Base-by-base conservation (phyloP, 2,113 vertebrate genomes). In the Crocuta crocuta region DNA sequence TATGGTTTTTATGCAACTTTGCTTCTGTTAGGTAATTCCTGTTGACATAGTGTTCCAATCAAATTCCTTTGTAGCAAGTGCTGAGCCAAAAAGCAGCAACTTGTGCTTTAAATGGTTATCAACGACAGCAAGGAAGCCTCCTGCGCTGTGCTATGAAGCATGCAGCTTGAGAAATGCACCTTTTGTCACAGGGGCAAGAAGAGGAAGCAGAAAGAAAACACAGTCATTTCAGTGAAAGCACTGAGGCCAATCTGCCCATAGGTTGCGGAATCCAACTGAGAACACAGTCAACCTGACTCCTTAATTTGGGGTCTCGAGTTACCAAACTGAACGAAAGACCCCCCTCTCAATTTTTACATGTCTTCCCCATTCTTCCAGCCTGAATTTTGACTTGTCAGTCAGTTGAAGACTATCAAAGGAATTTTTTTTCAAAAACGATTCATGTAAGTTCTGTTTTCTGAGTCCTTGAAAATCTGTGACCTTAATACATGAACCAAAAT, bases 1-100 rank as follows among this genome's bases (percentile, higher is more conserved):
- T 95, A 35, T 92, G 93, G 26, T 50, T 95, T 96, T 95, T 88
- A 45, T 87, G 93, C 74, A 97, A 97, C 81, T 76, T 76, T 43
- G 23, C 45, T 95, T 86, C 74, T 84, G 45, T 97, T 98, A 23
- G 10, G 58, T 76, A 95, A 98, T 78, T 81, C 35, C 76, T 94
- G 50, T 94, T 97, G 87, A 89, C 81, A 93, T 4, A 45, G 19
- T 45, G 9, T 89, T 58, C 74, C 68, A 50, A 50, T 50, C 31
- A 35, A 58, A 45, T 83, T 90, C 58, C 68, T 71, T 74, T 21
- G 21, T 58, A 66, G 43, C 28, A 13, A 79, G 43, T 31, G 19
- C 19, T 90, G 43, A 70, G 17, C 17, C 90, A 55, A 17, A 95
- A 85, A 92, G 21, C 39, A 74, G 12, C 31, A 58, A 17, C n/a